These are phyloP conservation scores for Caenorhabditis tropicalis DNA, from an alignment of 1,140 invertebrate species.

Conservation along the genomic window DNA sequence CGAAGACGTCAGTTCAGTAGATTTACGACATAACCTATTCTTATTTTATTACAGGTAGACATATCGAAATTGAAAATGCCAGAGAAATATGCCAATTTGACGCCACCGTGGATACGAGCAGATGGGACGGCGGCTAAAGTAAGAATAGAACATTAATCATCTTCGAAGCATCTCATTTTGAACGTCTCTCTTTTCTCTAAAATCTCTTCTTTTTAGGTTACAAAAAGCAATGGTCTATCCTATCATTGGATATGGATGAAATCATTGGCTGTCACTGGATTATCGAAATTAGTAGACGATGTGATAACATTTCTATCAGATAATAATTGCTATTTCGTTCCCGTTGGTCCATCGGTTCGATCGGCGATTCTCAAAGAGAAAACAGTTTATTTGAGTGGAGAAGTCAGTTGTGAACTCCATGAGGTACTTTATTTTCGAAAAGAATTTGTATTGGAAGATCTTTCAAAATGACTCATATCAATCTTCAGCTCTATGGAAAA, in stretches of 20 bases:
- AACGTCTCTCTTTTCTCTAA: neutral
- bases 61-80: neutral
- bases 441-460: too few species aligned
- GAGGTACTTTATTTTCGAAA: neutral
- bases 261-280: neutral
- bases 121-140: neutral
- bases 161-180: neutral
- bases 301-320: neutral
- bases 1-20: too few species aligned
- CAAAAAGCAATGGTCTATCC: neutral
- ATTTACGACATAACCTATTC: neutral
- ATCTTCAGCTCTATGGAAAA: neutral
- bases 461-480: too few species aligned
- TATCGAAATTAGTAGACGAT: neutral
- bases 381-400: neutral
- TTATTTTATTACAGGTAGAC: neutral
- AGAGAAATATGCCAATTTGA: neutral
- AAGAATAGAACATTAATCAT: neutral
- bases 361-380: neutral
- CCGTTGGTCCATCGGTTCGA: neutral
- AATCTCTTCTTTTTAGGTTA: neutral
- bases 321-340: neutral
- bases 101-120: conserved; percentile 15
- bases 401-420: conserved; percentile 28
- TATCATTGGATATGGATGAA: conserved; percentile 18